Evolutionary conservation across 1,140 invertebrate species (phyloP).

Genomic region (Apis mellifera): Amel_HAv3.1 CM009937.2:12208001-12208500

Average conservation of each 20-base stretch:
- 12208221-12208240: neutral
- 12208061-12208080: constrained; percentile 77
- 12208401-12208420: constrained; percentile 3
- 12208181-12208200: neutral
- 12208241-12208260: no score
- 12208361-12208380: constrained; percentile 88
- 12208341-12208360: constrained; percentile 84
- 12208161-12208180: constrained; percentile 44
- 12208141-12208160: constrained; percentile 53
- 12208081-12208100: constrained; percentile 86
- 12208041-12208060: constrained; percentile 62
- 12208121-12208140: constrained; percentile 85
- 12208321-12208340: constrained; percentile 65
- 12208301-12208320: constrained; percentile 43
- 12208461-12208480: constrained; percentile 75
- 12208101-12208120: constrained; percentile 85
- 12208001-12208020: constrained; percentile 72
- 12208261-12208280: neutral
- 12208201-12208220: neutral
- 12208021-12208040: constrained; percentile 74
- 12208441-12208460: neutral
- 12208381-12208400: constrained; percentile 86
- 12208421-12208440: neutral
- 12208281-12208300: constrained; percentile 39
- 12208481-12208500: constrained; percentile 91